Evolutionary conservation across 2,113 vertebrate genomes (phyloP).

Genomic region (Setophaga kirtlandii): DNA sequence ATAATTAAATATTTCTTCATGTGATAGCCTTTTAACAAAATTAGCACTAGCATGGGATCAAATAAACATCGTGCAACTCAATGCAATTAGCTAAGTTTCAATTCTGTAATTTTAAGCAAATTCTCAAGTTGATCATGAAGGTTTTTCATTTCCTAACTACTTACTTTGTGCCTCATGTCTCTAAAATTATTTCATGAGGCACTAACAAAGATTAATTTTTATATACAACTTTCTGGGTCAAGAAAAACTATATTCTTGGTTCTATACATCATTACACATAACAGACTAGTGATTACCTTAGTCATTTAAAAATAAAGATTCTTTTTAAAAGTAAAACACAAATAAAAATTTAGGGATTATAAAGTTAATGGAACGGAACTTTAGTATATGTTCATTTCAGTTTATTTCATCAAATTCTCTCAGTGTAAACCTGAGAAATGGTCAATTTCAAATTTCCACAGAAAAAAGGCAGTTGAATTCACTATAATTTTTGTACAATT

Average conservation of each 20-base stretch:
- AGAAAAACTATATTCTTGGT: background rate
- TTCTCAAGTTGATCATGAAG: background rate
- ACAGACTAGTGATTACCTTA: background rate
- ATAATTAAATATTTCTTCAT: background rate
- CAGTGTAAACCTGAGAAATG: background rate
- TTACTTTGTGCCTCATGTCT: background rate
- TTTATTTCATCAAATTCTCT: background rate
- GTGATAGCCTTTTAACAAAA: background rate
- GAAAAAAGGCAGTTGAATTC: background rate
- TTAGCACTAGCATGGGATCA: background rate
- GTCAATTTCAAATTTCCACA: background rate
- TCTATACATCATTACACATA: background rate
- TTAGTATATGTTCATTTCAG: background rate
- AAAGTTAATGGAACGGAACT: background rate
- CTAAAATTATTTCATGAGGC: background rate
- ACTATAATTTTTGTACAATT: background rate
- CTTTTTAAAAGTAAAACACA: background rate
- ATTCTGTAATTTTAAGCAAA: slow-evolving; percentile 3
- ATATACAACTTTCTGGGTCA: background rate
- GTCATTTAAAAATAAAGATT: background rate
- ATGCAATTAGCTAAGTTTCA: background rate
- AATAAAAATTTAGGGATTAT: background rate
- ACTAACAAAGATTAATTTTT: background rate
- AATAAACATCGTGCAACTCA: background rate
- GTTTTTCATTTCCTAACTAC: background rate